phyloP scores from a whole-genome alignment of 2,797 vertebrate species.

The Ispidina lecontei region DNA sequence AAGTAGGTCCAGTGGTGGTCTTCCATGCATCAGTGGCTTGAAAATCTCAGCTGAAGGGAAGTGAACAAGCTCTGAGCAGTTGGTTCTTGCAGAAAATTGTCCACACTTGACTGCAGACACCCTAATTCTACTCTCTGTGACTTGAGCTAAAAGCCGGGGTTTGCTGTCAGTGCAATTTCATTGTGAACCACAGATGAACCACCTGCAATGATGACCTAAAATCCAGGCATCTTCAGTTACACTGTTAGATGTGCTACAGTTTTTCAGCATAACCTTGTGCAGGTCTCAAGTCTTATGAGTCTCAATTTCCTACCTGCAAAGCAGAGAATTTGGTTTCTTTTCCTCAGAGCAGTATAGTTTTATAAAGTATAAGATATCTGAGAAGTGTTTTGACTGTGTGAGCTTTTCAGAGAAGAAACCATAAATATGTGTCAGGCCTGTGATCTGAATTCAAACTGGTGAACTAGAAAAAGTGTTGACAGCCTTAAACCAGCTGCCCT shows the following conservation, averaged over 20 bases:
- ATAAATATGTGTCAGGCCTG: constrained; percentile 43
- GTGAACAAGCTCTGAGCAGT: not conserved
- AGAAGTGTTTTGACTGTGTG: constrained; percentile 6
- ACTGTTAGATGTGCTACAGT: not conserved
- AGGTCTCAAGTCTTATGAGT: not conserved
- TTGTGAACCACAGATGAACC: not conserved
- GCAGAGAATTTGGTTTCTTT: not conserved
- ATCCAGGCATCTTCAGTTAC: not conserved
- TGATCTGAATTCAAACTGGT: constrained; percentile 31
- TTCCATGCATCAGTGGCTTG: not conserved
- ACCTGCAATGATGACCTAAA: not conserved
- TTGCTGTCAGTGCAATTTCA: not conserved
- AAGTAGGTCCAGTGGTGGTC: not conserved
- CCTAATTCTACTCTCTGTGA: not conserved
- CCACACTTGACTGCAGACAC: not conserved
- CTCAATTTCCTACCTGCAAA: not conserved
- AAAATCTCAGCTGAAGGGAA: not conserved
- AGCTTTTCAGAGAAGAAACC: constrained; percentile 7
- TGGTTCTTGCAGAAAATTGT: not conserved
- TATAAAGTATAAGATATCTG: constrained; percentile 6
- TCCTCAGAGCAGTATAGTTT: not conserved
- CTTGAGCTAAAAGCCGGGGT: not conserved
- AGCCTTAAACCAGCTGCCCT: constrained; percentile 50
- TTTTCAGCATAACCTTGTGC: not conserved
- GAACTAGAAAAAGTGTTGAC: constrained; percentile 59